A percentile compares a stretch with the other conserved stretches of the same genome.
Evolutionary conservation across 2,797 vertebrate genomes (phyloP).

Genomic region (Steatocranus sp.): DNA sequence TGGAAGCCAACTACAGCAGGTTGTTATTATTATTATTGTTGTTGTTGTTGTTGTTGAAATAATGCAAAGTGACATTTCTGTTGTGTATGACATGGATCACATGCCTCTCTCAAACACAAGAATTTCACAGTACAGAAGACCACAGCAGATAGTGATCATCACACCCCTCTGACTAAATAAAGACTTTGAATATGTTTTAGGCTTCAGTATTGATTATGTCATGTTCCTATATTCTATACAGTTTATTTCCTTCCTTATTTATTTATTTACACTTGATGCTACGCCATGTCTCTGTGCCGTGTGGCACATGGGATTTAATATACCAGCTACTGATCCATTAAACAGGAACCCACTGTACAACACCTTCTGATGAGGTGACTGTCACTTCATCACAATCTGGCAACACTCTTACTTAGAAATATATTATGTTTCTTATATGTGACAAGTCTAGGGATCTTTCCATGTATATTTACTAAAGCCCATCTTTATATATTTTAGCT

Average conservation of each 20-base stretch:
- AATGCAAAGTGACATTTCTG: background rate
- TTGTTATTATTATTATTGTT: accelerated
- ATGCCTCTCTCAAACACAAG: background rate
- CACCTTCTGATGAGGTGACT: background rate
- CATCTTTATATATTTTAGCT: background rate
- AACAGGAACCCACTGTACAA: background rate
- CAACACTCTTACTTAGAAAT: background rate
- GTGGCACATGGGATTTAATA: background rate
- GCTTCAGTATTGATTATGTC: background rate
- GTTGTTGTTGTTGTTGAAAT: background rate
- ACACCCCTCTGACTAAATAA: background rate
- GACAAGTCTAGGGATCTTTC: background rate
- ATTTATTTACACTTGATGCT: background rate
- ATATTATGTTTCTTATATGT: background rate
- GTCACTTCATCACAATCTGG: background rate
- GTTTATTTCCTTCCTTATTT: background rate
- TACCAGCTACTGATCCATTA: background rate
- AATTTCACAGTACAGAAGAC: background rate
- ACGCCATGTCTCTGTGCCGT: background rate
- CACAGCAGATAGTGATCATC: background rate
- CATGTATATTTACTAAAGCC: background rate
- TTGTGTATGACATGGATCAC: background rate
- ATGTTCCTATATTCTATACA: background rate
- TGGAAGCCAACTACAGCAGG: background rate
- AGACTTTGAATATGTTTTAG: background rate